Base-by-base conservation (phyloP, 2,888 invertebrate species). In the Sympetrum striolatum region DNA sequence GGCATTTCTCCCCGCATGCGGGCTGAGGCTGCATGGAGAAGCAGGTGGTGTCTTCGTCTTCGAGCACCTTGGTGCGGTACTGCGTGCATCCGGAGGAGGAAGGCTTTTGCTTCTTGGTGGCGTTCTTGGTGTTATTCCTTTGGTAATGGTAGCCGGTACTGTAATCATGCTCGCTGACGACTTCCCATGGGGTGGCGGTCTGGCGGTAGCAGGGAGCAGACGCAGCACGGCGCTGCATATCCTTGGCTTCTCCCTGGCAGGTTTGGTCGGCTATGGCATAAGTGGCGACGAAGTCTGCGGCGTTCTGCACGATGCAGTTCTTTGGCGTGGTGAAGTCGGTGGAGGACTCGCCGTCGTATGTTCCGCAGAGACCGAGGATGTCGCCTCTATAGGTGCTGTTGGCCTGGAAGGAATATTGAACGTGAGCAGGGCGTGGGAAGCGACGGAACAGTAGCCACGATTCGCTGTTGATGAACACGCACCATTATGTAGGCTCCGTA, bases 301-400 rank as follows among this genome's bases (percentile, higher is more conserved):
- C 93, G 37, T 94, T 93, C 91, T 94, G 94, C 2, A 96, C 93
- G 48, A 96, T 92, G 92, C 95, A 94, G 90, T 95, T 95, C 91
- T 94, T 92, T 0, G 96, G 96, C 2, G 95, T 95, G 22, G 94
- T 93, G 92, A 95, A 96, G 92, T 97, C 96, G 91, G 95, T 95
- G 81, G 93, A 93, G n/a, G 93, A 92, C 80, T 96, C 95, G 18
- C 95, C 95, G 91, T 95, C 95, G 94, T 95, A 96, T 92, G 94
- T 94, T 15, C 97, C 97, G 92, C 96, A 97, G 79, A 97, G 94
- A 91, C 97, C 97, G 91, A 95, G 94, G 48, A 95, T 94, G 81
- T 95, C 94, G 91, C 95, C 95, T 60, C 95, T 95, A 93, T 95
- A 95, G 60, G 94, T 93, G 73, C 93, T 93, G 91, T 93, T 90